Base-by-base conservation (phyloP, 2,888 invertebrate species). In the Orthosia incerta region DNA sequence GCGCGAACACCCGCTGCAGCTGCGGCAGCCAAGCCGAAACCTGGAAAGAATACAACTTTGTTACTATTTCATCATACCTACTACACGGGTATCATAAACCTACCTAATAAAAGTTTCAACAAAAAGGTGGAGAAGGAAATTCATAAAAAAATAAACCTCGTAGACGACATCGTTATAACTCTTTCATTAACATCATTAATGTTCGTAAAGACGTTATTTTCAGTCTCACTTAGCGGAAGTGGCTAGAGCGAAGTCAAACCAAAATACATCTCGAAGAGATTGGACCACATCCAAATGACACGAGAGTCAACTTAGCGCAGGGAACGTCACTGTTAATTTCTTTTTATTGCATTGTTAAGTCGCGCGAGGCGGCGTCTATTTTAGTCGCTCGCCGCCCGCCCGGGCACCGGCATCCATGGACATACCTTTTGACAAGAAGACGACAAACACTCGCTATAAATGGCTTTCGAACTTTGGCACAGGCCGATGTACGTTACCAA, bases 1-100 rank as follows among this genome's bases (percentile, higher is more conserved):
- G 98, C 97, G 85, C 98, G 97, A 79, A 98, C 97, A 82, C 98
- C 98, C 68, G 97, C 97, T 83, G 98, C 97, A 57, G 96, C 95
- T 59, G 95, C 96, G 59, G 96, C 95, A 16, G 96, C 95, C 80
- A 96, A 82, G 11, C 95, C 95, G 81, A 96, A 96, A 74, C 95
- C 95, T 95, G 94, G 69, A 95, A 94, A 93, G 92, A 94, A 92
- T 80, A 80, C 72, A 80, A 61, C 71, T 84, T 87, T 88, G 86
- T 89, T 89, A 87, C 74, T 15, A 73, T 63, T 18, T 71, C 62
- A 62, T 75, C 68, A 79, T 60, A 39, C n/a, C n/a, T n/a, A n/a
- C 18, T 31, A 70, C 48, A 80, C 45, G 26, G n/a, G 9, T 71
- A 82, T 82, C 82, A 69, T 39, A 53, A 39, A 39, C 16, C n/a